Conservation (phyloP, 2,888 invertebrate species). For the Andrena fulva region DNA sequence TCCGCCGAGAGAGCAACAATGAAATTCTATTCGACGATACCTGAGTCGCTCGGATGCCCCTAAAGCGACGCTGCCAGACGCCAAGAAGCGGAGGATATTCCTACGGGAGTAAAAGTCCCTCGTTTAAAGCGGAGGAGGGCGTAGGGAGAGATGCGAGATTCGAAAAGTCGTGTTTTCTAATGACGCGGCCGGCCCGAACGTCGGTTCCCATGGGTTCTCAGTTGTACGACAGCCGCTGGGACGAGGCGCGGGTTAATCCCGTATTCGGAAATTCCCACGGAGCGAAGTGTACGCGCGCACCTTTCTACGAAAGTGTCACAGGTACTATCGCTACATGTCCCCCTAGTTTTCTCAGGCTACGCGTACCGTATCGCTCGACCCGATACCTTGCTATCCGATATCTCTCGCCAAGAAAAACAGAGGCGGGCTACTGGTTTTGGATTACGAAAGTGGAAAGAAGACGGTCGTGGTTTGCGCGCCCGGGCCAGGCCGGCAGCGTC, state of each 20-base stretch:
- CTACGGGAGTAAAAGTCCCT: not conserved
- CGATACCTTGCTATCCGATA: conserved; percentile 54
- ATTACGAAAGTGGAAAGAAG: conserved; percentile 52
- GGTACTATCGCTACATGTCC: conserved; percentile 21
- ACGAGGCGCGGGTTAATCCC: not conserved
- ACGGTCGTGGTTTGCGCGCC: conserved; percentile 20
- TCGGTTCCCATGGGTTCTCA: not conserved
- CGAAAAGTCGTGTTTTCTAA: not conserved
- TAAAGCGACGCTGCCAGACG: not conserved
- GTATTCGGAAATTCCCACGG: conserved; percentile 38
- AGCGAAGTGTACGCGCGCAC: conserved; percentile 10
- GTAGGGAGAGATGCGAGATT: not conserved
- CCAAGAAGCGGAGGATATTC: not conserved
- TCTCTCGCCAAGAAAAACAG: conserved; percentile 50
- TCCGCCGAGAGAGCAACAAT: not conserved
- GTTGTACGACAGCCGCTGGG: not conserved
- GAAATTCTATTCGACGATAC: conserved; percentile 3
- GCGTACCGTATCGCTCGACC: conserved; percentile 42
- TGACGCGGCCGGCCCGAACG: not conserved
- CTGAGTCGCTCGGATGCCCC: not conserved
- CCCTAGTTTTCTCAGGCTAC: conserved; percentile 47
- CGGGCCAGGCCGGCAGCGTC: conserved; percentile 1
- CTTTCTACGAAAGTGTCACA: conserved; percentile 25
- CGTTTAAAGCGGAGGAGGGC: not conserved
- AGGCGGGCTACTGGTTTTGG: conserved; percentile 53